Conservation (phyloP, 2,113 vertebrate genomes). For the Centropus bengalensis region DNA sequence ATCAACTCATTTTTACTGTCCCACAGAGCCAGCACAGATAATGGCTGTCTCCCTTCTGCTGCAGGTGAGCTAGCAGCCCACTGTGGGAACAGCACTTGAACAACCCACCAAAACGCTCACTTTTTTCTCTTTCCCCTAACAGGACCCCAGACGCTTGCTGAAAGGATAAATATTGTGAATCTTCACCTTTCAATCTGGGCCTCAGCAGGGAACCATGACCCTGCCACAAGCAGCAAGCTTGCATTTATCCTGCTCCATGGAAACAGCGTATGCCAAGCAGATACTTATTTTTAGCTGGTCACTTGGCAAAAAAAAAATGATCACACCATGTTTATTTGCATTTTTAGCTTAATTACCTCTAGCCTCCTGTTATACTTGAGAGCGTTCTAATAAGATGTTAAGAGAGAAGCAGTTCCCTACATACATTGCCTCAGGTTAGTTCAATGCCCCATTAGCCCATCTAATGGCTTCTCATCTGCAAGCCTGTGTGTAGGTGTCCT, state of each 20-base stretch:
- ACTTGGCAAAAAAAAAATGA: slow-evolving; percentile 48
- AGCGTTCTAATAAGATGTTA: slow-evolving; percentile 67
- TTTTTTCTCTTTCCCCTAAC: background rate
- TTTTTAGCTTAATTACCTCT: slow-evolving; percentile 66
- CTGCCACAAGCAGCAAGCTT: background rate
- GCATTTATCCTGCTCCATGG: background rate
- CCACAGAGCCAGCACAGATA: background rate
- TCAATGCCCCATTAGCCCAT: slow-evolving; percentile 74
- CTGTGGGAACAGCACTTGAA: background rate
- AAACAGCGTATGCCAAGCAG: background rate
- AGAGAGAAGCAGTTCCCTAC: slow-evolving; percentile 48
- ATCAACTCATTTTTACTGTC: slow-evolving; percentile 28
- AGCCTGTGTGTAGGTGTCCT: background rate
- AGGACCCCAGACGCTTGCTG: slow-evolving; percentile 21
- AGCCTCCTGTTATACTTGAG: slow-evolving; percentile 59
- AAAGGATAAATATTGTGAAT: slow-evolving; percentile 15
- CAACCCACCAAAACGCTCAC: background rate
- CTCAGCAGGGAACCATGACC: slow-evolving; percentile 19
- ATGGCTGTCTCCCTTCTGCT: background rate
- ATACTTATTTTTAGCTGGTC: slow-evolving; percentile 29
- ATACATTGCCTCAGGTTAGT: slow-evolving; percentile 63
- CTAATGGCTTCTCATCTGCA: slow-evolving; percentile 71
- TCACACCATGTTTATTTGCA: slow-evolving; percentile 49
- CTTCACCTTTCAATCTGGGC: slow-evolving; percentile 34
- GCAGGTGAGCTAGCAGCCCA: background rate